phyloP scores from a whole-genome alignment of 2,888 invertebrate species.

The Sisyra terminalis region DNA sequence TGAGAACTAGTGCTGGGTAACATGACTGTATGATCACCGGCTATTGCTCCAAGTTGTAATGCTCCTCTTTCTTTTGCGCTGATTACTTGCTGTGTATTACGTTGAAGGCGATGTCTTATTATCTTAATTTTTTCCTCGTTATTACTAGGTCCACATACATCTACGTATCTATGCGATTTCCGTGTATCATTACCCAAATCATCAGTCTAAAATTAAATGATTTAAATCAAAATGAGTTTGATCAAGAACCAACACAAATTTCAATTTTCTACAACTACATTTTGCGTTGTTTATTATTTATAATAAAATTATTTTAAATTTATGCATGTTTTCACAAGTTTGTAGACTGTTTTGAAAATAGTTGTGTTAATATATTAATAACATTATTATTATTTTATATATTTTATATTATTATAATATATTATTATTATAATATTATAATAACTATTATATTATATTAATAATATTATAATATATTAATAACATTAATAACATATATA shows the following conservation, averaged over 20 bases:
- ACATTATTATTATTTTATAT: too few relatives aligned
- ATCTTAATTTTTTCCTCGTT: conserved; percentile 41
- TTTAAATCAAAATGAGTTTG: conserved; percentile 21
- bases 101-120: conserved; percentile 36
- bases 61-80: conserved; percentile 25
- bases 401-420: too few relatives aligned
- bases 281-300: too few relatives aligned
- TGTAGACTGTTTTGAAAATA: too few relatives aligned
- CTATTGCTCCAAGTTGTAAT: conserved; percentile 28
- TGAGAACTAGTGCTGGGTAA: conserved; percentile 31
- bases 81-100: conserved; percentile 38
- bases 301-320: too few relatives aligned
- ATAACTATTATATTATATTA: too few relatives aligned
- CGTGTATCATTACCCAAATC: conserved; percentile 36
- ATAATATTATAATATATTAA: too few relatives aligned
- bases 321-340: too few relatives aligned
- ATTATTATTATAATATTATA: too few relatives aligned
- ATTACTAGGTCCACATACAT: conserved; percentile 18
- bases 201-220: conserved; percentile 35
- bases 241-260: background rate
- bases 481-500: too few relatives aligned
- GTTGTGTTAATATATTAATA: too few relatives aligned
- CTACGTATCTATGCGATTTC: conserved; percentile 31
- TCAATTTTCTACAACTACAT: too few relatives aligned
- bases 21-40: conserved; percentile 34